Evolutionary conservation across 2,888 invertebrate genomes (phyloP), one percentile per base, ranked within the genome.

Genomic region (Drosophila macrothrix): DNA sequence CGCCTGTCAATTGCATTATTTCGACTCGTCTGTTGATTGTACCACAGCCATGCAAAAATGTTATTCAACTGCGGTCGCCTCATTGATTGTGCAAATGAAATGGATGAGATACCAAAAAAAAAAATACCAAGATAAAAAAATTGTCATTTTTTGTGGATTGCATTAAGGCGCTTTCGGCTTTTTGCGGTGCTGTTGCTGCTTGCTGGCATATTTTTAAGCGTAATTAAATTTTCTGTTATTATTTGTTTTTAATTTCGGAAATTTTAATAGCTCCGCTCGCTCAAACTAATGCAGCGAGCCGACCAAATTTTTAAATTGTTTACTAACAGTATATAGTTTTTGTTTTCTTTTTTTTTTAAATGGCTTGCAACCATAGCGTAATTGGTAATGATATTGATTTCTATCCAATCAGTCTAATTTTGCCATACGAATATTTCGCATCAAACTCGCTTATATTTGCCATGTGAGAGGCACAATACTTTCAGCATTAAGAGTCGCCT

Each of bases 211-310:
- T 69, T 56, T 58, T 63, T 67, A 37, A 54, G 67, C 77, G 55
- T 76, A 82, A 82, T 83, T 83, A 66, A 73, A 78, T 67, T 82
- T 61, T 70, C n/a, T 67, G 67, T 60, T 73, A 65, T 74, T 87
- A 77, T 87, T 87, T 87, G 88, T 22, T 87, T 88, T 87, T 73
- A 84, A 83, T 88, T 84, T 84, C 54, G 54, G 55, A 73, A 73
- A 65, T 87, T 82, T 84, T 82, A 84, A 83, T 74, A 75, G 82
- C 68, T 14, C 25, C 16, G 41, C 58, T 37, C 29, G 37, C 50
- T 35, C 25, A 29, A 63, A 46, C 46, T 54, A 67, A 62, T 54
- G 46, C 58, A 14, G 28, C 12, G 14, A 28, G 3, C 19, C n/a
- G 46, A 6, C 28, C 46, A 46, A 69, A 69, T 64, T 69, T 58